Evolutionary conservation across 2,888 invertebrate genomes (phyloP).

Genomic region (Agrotis puta): DNA sequence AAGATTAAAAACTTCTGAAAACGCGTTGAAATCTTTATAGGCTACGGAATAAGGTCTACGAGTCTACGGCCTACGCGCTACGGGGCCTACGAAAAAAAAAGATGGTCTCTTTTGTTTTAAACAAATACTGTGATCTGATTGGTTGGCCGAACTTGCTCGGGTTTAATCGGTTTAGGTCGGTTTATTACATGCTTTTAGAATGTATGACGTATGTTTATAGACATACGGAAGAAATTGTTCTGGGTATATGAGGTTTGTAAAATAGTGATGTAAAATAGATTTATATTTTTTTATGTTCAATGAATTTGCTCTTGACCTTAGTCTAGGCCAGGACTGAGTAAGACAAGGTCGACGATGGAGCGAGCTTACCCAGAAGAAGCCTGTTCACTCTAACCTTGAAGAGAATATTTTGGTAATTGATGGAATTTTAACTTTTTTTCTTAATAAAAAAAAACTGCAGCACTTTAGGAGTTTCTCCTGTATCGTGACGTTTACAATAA

Average conservation of each 20-base stretch:
- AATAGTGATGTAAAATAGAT: no score
- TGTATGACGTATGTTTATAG: neutral
- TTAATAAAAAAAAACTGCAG: no score
- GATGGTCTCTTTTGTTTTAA: conserved; percentile 39
- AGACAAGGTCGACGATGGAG: no score
- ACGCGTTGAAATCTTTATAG: conserved; percentile 46
- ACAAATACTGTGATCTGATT: conserved; percentile 14
- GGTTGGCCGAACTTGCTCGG: conserved; percentile 11
- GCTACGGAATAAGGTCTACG: conserved; percentile 23
- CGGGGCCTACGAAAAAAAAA: conserved; percentile 44
- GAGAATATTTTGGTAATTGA: neutral
- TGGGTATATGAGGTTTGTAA: neutral
- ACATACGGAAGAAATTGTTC: neutral
- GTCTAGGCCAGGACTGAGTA: no score
- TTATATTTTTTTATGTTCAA: no score
- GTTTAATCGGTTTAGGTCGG: conserved; percentile 7
- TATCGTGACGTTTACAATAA: no score
- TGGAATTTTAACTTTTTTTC: no score
- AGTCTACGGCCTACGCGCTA: conserved; percentile 33
- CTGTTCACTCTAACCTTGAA: no score
- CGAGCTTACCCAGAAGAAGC: no score
- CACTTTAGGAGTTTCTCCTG: no score
- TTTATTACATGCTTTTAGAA: neutral
- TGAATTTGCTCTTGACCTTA: no score
- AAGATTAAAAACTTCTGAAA: neutral